Evolutionary conservation across 2,797 vertebrate genomes (phyloP), one percentile per base, ranked within the genome.

Genomic region (Apogon hyalosoma): DNA sequence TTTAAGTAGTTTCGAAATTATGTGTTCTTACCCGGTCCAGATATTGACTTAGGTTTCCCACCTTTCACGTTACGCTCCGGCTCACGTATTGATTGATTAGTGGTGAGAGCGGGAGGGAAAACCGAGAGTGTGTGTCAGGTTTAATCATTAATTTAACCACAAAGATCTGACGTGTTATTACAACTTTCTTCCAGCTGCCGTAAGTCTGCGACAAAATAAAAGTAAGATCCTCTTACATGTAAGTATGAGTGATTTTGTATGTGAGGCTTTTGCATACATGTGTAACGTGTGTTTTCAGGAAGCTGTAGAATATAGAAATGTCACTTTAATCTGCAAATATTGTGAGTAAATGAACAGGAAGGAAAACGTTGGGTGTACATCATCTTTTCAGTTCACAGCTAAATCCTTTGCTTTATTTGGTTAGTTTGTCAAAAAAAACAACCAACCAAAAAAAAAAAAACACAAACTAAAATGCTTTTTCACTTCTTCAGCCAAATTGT

Each of bases 31-130:
- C 56, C 84, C 78, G 80, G 71, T 79, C 71, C 75, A 87, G 90
- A 91, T 82, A 89, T 89, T 90, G 81, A 91, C 81, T 80, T 77
- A 74, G 78, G 66, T 80, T 87, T 88, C 66, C 80, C 67, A 68
- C 73, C 69, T 82, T 83, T 72, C 56, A 52, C 43, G 28, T 58
- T 45, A 66, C 7, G 74, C 78, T 43, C 58, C 62, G 47, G 28
- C 69, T 80, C 77, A 60, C 64, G 53, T 58, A 76, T 45, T 82
- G 87, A 85, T 87, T 86, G 82, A 88, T 84, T 85, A 82, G 72
- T 11, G 52, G 69, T 63, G 69, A 72, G 69, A 21, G 63, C 4
- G 16, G 53, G 63, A 60, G 62, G 28, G 56, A 70, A 69, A 81
- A 72, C 67, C 39, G 11, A 42, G 70, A 69, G 71, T 69, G 62